Evolutionary conservation across 2,797 vertebrate species (phyloP).

Genomic region (Lepilemur ruficaudatus): DNA sequence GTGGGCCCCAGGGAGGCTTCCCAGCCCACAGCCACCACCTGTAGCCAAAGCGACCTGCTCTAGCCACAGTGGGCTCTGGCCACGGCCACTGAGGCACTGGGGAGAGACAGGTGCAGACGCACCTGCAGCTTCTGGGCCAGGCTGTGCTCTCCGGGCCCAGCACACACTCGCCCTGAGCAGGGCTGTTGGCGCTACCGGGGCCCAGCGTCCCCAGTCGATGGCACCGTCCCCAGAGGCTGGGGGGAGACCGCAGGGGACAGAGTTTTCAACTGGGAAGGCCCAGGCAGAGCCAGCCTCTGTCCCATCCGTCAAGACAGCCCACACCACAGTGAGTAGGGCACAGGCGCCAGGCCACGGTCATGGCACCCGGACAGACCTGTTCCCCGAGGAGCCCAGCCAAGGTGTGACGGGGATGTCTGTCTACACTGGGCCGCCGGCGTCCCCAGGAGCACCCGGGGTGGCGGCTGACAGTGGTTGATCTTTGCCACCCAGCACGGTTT

Average conservation of each 20-base stretch:
- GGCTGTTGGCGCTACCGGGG: background rate
- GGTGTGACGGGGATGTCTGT: fast-evolving
- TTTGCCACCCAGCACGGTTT: background rate
- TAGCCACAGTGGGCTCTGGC: background rate
- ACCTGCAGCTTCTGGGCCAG: background rate
- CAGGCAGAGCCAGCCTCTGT: background rate
- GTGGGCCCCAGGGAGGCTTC: background rate
- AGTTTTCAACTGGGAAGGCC: background rate
- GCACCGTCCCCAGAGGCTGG: background rate
- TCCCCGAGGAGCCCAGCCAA: background rate
- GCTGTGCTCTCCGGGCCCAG: no score
- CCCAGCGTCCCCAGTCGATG: fast-evolving
- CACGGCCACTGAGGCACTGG: background rate
- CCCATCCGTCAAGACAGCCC: background rate
- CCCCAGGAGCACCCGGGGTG: background rate
- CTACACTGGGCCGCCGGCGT: fast-evolving
- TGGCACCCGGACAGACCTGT: background rate
- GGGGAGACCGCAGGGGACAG: background rate
- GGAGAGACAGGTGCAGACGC: background rate
- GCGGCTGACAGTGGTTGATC: background rate
- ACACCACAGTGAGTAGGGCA: background rate
- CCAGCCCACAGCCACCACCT: background rate
- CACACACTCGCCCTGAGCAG: background rate
- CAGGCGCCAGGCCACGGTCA: fast-evolving
- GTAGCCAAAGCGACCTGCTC: background rate